These are phyloP conservation scores for Clarias batrachus DNA, from an alignment of 2,113 vertebrate species.

Conservation along the genomic window DNA sequence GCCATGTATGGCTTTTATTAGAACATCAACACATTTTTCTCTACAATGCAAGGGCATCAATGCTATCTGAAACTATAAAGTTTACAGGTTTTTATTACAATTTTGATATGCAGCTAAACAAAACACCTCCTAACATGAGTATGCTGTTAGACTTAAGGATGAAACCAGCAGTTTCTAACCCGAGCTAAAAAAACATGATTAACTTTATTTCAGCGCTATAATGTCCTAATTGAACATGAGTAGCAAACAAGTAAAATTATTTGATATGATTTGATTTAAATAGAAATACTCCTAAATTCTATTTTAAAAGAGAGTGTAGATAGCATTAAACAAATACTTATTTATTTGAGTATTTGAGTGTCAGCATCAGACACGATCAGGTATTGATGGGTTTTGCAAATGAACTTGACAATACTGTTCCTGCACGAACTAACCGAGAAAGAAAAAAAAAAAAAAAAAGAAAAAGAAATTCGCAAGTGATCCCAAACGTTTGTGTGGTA, in stretches of 20 bases:
- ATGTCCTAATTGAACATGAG: not conserved
- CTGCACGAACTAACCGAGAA: too few relatives aligned
- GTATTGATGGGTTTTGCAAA: too few relatives aligned
- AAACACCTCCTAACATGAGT: not conserved
- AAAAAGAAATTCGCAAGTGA: too few relatives aligned
- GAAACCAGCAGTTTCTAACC: not conserved
- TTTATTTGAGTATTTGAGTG: not conserved
- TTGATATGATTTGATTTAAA: not conserved
- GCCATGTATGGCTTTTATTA: conserved; percentile 63
- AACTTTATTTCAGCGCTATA: not conserved
- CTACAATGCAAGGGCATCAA: conserved; percentile 7
- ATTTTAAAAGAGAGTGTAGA: not conserved
- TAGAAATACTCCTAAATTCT: too few relatives aligned
- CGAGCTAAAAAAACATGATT: not conserved
- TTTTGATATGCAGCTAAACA: not conserved
- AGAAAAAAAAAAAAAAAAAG: too few relatives aligned
- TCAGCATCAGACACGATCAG: not conserved
- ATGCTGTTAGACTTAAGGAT: not conserved
- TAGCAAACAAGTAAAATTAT: not conserved
- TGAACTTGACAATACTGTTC: too few relatives aligned
- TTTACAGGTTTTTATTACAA: not conserved
- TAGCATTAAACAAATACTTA: not conserved
- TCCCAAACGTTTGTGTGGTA: too few relatives aligned
- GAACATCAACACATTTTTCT: conserved; percentile 32
- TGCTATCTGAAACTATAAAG: not conserved